A percentile compares a stretch with the other conserved stretches of the same genome.
Evolutionary conservation across 2,797 vertebrate genomes (phyloP).

Genomic region (Crypturellus tataupa): DNA sequence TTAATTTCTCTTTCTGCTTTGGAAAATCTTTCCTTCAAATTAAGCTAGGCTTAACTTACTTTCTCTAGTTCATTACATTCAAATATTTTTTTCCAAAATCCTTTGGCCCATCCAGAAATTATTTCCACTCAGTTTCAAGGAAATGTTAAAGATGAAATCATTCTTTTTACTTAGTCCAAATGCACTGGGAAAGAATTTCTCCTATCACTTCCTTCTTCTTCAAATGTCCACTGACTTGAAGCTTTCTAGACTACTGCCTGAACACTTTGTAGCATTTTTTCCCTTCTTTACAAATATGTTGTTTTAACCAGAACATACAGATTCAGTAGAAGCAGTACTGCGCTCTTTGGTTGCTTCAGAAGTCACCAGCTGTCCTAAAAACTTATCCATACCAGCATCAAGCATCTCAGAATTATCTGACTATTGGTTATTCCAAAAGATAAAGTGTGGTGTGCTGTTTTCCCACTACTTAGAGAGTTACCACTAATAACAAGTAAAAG

Average conservation of each 20-base stretch:
- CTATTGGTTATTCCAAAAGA: not conserved
- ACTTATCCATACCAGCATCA: accelerated
- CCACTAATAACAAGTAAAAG: not conserved
- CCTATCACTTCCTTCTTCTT: not conserved
- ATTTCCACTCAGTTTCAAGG: not conserved
- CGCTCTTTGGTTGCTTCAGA: not conserved
- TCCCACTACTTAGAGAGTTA: not conserved
- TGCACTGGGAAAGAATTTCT: not conserved
- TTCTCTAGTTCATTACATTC: not conserved
- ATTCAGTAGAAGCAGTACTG: accelerated
- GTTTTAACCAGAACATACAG: not conserved
- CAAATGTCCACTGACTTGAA: not conserved
- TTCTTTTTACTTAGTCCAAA: not conserved
- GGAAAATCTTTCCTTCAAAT: not conserved
- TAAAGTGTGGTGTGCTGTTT: not conserved
- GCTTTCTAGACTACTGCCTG: not conserved
- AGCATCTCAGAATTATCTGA: not conserved
- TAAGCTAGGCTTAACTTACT: not conserved
- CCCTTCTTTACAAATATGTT: not conserved
- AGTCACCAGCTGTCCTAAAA: not conserved
- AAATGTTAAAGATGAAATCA: not conserved
- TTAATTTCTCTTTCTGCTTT: not conserved
- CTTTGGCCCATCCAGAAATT: not conserved
- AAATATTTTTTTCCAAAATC: not conserved
- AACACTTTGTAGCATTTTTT: not conserved